These are phyloP conservation scores for Xiphophorus couchianus DNA, from an alignment of 2,113 vertebrate species.

Conservation along the genomic window DNA sequence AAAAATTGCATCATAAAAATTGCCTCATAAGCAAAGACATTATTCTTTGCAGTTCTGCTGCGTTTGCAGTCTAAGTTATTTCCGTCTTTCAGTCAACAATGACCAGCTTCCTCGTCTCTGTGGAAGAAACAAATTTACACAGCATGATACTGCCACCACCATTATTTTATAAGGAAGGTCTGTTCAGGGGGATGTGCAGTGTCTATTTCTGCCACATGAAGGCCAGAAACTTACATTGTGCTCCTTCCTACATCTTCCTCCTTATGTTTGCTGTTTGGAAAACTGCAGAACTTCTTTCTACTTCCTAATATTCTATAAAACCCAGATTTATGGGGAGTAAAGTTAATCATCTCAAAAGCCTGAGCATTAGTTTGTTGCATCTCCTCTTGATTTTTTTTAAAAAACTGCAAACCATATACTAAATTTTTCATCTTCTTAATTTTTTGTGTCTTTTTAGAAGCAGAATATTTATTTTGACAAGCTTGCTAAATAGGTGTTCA, in stretches of 20 bases:
- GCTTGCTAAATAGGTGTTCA: too few relatives aligned
- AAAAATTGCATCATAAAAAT: neutral
- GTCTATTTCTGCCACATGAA: neutral
- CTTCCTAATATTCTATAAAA: too few relatives aligned
- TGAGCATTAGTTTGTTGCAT: too few relatives aligned
- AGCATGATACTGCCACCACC: neutral
- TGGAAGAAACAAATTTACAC: neutral
- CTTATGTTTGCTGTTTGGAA: neutral
- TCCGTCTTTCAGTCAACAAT: neutral
- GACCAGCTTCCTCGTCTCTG: neutral
- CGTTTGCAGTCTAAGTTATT: neutral
- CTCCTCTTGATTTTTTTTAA: too few relatives aligned
- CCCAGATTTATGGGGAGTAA: neutral
- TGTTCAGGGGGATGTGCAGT: neutral
- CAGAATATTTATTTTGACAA: too few relatives aligned
- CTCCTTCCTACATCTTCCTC: too few relatives aligned
- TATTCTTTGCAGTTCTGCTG: neutral
- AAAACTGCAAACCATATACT: too few relatives aligned
- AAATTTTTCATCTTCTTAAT: too few relatives aligned
- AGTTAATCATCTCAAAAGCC: neutral
- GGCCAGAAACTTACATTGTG: neutral
- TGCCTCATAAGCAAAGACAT: neutral
- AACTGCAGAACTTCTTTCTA: neutral
- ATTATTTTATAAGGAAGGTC: neutral
- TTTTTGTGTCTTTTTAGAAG: too few relatives aligned